Evolutionary conservation across 1,140 invertebrate species (phyloP).

Genomic region (Drosophila dunni): DNA sequence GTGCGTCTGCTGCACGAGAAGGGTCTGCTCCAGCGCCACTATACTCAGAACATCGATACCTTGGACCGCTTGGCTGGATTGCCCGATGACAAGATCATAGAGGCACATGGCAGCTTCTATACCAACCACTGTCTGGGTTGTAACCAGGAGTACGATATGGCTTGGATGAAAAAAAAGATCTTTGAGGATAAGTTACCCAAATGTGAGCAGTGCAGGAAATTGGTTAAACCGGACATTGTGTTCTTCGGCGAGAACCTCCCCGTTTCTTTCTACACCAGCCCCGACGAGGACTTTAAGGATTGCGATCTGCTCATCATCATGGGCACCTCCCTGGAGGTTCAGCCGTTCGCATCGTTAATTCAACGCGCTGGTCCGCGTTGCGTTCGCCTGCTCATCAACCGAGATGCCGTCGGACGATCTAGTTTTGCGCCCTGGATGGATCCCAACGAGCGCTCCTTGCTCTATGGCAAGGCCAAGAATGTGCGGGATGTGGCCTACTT

Average conservation of each 20-base stretch:
- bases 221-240: constrained; percentile 97
- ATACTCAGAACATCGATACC: constrained; percentile 97
- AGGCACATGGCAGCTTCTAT: constrained; percentile 97
- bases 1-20: constrained; percentile 92
- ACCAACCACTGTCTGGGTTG: constrained; percentile 95
- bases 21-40: constrained; percentile 92
- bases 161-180: constrained; percentile 92
- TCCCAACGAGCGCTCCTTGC: constrained; percentile 84
- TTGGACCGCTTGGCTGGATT: constrained; percentile 95
- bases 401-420: constrained; percentile 89
- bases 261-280: constrained; percentile 88
- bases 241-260: constrained; percentile 97
- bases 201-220: constrained; percentile 88
- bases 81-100: constrained; percentile 93
- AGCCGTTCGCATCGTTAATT: constrained; percentile 96
- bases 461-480: constrained; percentile 88
- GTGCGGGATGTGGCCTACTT: constrained; percentile 93
- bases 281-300: constrained; percentile 90
- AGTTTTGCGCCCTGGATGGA: constrained; percentile 60
- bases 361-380: constrained; percentile 89
- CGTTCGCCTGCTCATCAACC: constrained; percentile 94
- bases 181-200: constrained; percentile 90
- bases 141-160: constrained; percentile 89
- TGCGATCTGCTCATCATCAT: constrained; percentile 97
- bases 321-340: constrained; percentile 97